A percentile compares a stretch with the other conserved stretches of the same genome.
phyloP scores from a whole-genome alignment of 2,797 vertebrate species.

The Melanotaenia boesemani region DNA sequence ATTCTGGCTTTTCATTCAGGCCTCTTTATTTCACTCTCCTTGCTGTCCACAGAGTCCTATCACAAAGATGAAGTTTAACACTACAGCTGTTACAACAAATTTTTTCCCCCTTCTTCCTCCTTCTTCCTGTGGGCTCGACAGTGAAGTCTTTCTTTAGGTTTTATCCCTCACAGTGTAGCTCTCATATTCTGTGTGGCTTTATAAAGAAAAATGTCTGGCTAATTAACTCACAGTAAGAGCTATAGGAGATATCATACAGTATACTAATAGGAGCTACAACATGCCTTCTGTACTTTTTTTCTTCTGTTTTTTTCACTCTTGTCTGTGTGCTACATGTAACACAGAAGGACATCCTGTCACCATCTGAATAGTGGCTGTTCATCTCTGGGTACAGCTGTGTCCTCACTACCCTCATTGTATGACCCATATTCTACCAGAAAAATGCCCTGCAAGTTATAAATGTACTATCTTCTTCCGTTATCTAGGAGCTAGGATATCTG shows the following conservation, averaged over 20 bases:
- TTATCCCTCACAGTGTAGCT: constrained; percentile 19
- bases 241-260: constrained; percentile 20
- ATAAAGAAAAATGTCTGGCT: constrained; percentile 29
- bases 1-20: constrained; percentile 45
- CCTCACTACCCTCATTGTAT: constrained; percentile 59
- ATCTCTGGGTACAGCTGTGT: constrained; percentile 75
- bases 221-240: constrained; percentile 45
- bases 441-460: constrained; percentile 25
- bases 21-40: constrained; percentile 42
- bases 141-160: constrained; percentile 58
- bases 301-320: constrained; percentile 29
- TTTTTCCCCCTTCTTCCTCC: background rate
- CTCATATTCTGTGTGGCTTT: constrained; percentile 6
- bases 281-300: constrained; percentile 31
- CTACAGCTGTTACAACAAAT: constrained; percentile 64
- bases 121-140: constrained; percentile 62
- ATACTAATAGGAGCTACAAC: constrained; percentile 28
- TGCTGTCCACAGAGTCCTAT: constrained; percentile 46
- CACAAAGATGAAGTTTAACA: constrained; percentile 48
- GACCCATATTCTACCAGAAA: constrained; percentile 60
- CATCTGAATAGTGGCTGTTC: constrained; percentile 73
- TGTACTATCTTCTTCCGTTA: constrained; percentile 20
- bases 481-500: constrained; percentile 33
- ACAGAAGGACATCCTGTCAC: constrained; percentile 71
- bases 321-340: constrained; percentile 51